phyloP scores from a whole-genome alignment of 2,888 invertebrate genomes.

The Ornithoptera priamus region DNA sequence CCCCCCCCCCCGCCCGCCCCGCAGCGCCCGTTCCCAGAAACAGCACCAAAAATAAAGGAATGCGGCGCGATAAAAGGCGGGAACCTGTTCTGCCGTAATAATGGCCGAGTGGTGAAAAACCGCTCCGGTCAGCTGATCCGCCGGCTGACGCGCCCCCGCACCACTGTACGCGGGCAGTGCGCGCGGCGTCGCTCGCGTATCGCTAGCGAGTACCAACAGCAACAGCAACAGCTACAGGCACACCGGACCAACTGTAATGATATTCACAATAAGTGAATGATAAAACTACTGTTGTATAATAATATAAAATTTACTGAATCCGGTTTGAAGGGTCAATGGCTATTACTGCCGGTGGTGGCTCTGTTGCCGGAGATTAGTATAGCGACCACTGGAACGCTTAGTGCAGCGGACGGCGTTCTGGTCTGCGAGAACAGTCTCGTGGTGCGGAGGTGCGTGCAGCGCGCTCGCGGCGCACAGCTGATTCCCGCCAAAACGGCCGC shows the following conservation, averaged over 20 bases:
- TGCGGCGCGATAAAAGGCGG: constrained; percentile 37
- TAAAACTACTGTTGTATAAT: too few relatives aligned
- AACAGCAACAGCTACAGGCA: too few relatives aligned
- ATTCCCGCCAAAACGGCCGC: constrained; percentile 46
- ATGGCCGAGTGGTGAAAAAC: constrained; percentile 37
- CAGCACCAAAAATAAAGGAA: constrained; percentile 40
- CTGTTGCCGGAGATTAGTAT: too few relatives aligned
- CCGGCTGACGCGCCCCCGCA: constrained; percentile 43
- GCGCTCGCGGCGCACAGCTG: constrained; percentile 40
- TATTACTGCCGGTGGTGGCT: too few relatives aligned
- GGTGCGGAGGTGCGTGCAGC: constrained; percentile 34
- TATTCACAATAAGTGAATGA: too few relatives aligned
- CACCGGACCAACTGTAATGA: not conserved
- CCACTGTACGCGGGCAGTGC: constrained; percentile 18
- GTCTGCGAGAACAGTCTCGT: constrained; percentile 6
- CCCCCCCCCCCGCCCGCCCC: constrained; percentile 20
- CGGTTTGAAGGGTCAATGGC: too few relatives aligned
- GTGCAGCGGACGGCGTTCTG: too few relatives aligned
- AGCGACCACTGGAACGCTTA: too few relatives aligned
- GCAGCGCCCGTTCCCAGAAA: constrained; percentile 40
- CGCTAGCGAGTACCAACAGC: not conserved
- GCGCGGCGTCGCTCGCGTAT: not conserved
- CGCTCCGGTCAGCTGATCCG: constrained; percentile 43
- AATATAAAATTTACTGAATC: too few relatives aligned
- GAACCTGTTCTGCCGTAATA: constrained; percentile 41